Conservation (phyloP, 2,113 vertebrate species). For the Turnix velox region DNA sequence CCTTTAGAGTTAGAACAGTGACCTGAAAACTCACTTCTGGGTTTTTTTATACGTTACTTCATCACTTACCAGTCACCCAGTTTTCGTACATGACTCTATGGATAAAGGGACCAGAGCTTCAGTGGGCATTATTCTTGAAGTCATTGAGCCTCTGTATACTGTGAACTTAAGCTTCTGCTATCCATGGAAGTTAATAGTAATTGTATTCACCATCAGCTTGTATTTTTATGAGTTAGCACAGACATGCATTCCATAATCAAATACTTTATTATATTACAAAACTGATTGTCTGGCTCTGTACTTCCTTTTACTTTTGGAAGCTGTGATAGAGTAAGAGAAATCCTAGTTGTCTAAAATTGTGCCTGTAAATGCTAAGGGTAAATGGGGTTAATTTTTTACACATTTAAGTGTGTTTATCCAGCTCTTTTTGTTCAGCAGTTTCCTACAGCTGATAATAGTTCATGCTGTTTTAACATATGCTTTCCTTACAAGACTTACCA, state of each 20-base stretch:
- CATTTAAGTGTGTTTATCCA: neutral
- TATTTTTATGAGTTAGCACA: neutral
- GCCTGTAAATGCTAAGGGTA: neutral
- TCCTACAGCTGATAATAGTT: neutral
- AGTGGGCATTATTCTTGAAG: neutral
- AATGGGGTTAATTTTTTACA: rapidly evolving
- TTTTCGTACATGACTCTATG: rapidly evolving
- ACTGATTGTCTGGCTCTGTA: neutral
- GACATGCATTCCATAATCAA: neutral
- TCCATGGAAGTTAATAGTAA: neutral
- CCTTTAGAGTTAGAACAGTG: neutral
- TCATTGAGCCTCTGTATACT: neutral
- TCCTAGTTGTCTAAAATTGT: neutral
- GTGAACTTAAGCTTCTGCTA: neutral
- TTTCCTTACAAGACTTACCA: neutral
- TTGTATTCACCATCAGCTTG: neutral
- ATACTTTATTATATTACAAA: neutral
- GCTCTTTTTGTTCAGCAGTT: neutral
- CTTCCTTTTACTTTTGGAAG: neutral
- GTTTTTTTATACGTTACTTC: neutral
- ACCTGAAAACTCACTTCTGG: neutral
- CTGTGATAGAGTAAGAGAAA: neutral
- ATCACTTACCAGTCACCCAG: neutral
- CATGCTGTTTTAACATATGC: neutral
- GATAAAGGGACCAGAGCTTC: neutral